Evolutionary conservation across 2,797 vertebrate species (phyloP).

Genomic region (Melanotaenia boesemani): DNA sequence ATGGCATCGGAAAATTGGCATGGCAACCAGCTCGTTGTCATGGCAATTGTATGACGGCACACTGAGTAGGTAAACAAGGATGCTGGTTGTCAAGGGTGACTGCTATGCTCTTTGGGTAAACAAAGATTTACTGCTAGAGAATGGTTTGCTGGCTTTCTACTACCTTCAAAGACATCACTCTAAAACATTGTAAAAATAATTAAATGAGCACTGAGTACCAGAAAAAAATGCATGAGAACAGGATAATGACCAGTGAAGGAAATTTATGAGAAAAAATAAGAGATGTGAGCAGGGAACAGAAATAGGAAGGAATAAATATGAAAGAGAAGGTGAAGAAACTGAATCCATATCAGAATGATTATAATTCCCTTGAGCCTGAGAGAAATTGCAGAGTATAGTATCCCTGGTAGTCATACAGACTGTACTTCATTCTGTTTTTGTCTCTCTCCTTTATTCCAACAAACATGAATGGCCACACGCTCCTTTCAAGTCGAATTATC

Average conservation of each 20-base stretch:
- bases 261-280: slow-evolving; percentile 30
- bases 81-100: slow-evolving; percentile 81
- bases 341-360: slow-evolving; percentile 65
- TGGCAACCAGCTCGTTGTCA: slow-evolving; percentile 88
- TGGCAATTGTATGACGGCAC: slow-evolving; percentile 86
- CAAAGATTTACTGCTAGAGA: slow-evolving; percentile 68
- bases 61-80: slow-evolving; percentile 88
- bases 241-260: slow-evolving; percentile 27
- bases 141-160: slow-evolving; percentile 37
- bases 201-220: slow-evolving; percentile 6
- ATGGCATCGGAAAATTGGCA: slow-evolving; percentile 85
- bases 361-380: slow-evolving; percentile 63
- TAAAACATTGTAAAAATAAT: slow-evolving; percentile 8
- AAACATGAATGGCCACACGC: slow-evolving; percentile 59
- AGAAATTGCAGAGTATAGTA: slow-evolving; percentile 68
- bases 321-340: slow-evolving; percentile 41
- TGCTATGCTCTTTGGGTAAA: slow-evolving; percentile 79
- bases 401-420: slow-evolving; percentile 49
- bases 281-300: slow-evolving; percentile 17
- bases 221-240: slow-evolving; percentile 25
- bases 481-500: slow-evolving; percentile 78
- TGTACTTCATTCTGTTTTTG: slow-evolving; percentile 29
- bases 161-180: slow-evolving; percentile 17
- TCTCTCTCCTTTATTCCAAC: slow-evolving; percentile 31
- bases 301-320: slow-evolving; percentile 33